phyloP scores from a whole-genome alignment of 2,888 invertebrate species.

The Cremastinae sp. region DNA sequence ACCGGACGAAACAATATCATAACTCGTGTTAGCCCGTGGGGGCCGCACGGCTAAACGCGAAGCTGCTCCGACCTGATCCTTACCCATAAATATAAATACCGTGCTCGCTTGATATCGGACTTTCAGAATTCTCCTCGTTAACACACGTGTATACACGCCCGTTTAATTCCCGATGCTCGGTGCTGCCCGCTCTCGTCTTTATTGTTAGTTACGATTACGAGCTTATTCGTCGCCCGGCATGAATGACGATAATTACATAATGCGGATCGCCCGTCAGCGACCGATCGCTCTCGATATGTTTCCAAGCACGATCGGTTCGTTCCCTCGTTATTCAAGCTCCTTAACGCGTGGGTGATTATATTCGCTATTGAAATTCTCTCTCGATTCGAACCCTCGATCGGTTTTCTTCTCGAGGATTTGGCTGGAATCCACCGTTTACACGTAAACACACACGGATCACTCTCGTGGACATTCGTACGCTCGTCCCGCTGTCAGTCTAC shows the following conservation, averaged over 20 bases:
- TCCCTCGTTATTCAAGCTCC: background rate
- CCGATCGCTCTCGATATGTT: slow-evolving; percentile 76
- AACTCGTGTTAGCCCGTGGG: slow-evolving; percentile 74
- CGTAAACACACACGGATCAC: background rate
- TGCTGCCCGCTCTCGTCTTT: too few species aligned
- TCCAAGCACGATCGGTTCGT: slow-evolving; percentile 64
- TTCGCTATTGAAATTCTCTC: too few species aligned
- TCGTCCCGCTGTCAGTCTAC: slow-evolving; percentile 51
- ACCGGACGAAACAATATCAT: slow-evolving; percentile 79
- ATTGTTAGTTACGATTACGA: too few species aligned
- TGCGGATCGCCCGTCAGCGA: slow-evolving; percentile 67
- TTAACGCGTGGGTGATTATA: too few species aligned
- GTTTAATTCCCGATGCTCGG: slow-evolving; percentile 16
- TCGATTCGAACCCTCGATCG: too few species aligned
- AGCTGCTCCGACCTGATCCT: slow-evolving; percentile 66
- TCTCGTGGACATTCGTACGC: slow-evolving; percentile 10
- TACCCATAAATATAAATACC: slow-evolving; percentile 77
- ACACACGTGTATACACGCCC: slow-evolving; percentile 23
- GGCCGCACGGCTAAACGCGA: slow-evolving; percentile 45
- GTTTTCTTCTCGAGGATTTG: slow-evolving; percentile 5
- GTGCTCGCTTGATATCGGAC: slow-evolving; percentile 60
- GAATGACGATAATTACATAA: slow-evolving; percentile 74
- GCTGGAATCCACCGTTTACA: background rate
- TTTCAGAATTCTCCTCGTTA: slow-evolving; percentile 46
- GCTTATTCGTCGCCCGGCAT: slow-evolving; percentile 60